Percentiles rank a stretch among this genome's conserved stretches.
These are phyloP conservation scores for Lasioglossum vierecki DNA, from an alignment of 2,888 invertebrate species.

Conservation along the genomic window DNA sequence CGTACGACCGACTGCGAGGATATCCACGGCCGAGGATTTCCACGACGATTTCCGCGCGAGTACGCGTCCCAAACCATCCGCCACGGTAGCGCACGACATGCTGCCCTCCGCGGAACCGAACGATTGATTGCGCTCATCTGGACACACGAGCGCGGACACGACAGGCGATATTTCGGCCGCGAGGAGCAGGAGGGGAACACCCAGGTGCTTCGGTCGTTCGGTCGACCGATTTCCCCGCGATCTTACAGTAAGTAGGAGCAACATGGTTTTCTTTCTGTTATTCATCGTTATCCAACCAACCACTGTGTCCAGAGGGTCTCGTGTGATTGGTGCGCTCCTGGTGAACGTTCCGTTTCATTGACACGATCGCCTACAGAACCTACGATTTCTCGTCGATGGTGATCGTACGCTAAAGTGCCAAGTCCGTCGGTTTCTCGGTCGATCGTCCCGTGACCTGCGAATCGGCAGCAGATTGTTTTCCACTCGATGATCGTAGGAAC, in stretches of 20 bases:
- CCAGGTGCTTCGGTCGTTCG: neutral
- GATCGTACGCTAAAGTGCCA: neutral
- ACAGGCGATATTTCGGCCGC: conserved; percentile 50
- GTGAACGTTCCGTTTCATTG: neutral
- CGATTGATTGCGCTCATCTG: conserved; percentile 38
- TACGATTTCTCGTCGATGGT: neutral
- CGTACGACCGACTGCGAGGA: conserved; percentile 74
- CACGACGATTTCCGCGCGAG: conserved; percentile 72
- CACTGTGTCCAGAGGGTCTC: neutral
- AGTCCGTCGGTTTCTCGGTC: neutral
- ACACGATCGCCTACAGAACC: neutral
- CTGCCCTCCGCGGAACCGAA: conserved; percentile 37
- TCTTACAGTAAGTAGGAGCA: conserved; percentile 57
- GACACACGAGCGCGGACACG: conserved; percentile 26
- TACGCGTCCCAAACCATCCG: conserved; percentile 61
- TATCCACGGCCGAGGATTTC: conserved; percentile 72
- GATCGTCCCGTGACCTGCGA: neutral
- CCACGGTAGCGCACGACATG: conserved; percentile 57
- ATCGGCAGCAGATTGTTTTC: conserved; percentile 13
- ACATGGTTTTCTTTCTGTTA: conserved; percentile 19
- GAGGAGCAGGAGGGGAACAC: conserved; percentile 18
- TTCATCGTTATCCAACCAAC: neutral
- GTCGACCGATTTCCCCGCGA: conserved; percentile 25
- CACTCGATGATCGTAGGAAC: conserved; percentile 43
- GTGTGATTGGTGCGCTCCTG: conserved; percentile 18